phyloP scores from a whole-genome alignment of 2,888 invertebrate genomes.

The Acanthoscelides obtectus region DNA sequence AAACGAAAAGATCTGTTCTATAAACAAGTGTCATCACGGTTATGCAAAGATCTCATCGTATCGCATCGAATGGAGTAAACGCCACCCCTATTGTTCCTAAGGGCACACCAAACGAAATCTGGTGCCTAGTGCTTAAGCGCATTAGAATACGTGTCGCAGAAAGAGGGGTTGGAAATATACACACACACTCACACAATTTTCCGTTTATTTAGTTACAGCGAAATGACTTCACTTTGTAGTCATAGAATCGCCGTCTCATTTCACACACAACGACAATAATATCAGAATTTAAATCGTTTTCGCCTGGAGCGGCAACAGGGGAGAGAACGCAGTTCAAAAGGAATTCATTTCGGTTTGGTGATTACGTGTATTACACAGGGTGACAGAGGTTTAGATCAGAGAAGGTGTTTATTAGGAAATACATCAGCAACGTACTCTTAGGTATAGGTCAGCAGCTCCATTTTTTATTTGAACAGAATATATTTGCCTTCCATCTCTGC shows the following conservation, averaged over 20 bases:
- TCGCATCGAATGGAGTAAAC: too few species aligned
- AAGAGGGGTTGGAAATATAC: conserved; percentile 1
- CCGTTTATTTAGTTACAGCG: conserved; percentile 41
- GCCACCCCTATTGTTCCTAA: neutral
- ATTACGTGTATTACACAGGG: too few species aligned
- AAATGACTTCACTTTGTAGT: conserved; percentile 42
- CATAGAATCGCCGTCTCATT: conserved; percentile 34
- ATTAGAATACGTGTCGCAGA: neutral
- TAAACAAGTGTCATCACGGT: too few species aligned
- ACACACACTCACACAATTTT: conserved; percentile 27
- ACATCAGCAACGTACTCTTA: too few species aligned
- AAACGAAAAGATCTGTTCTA: too few species aligned
- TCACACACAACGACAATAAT: conserved; percentile 45
- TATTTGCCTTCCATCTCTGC: too few species aligned
- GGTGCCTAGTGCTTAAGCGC: neutral
- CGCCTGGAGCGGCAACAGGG: conserved; percentile 31
- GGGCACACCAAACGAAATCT: neutral
- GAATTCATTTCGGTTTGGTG: conserved; percentile 20
- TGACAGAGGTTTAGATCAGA: too few species aligned
- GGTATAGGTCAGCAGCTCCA: too few species aligned
- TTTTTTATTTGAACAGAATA: too few species aligned
- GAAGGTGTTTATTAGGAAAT: too few species aligned
- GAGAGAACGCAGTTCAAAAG: conserved; percentile 13
- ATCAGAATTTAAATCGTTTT: conserved; percentile 45
- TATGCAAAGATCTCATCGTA: too few species aligned